phyloP scores from a whole-genome alignment of 2,888 invertebrate genomes.

The Spialia ferax region DNA sequence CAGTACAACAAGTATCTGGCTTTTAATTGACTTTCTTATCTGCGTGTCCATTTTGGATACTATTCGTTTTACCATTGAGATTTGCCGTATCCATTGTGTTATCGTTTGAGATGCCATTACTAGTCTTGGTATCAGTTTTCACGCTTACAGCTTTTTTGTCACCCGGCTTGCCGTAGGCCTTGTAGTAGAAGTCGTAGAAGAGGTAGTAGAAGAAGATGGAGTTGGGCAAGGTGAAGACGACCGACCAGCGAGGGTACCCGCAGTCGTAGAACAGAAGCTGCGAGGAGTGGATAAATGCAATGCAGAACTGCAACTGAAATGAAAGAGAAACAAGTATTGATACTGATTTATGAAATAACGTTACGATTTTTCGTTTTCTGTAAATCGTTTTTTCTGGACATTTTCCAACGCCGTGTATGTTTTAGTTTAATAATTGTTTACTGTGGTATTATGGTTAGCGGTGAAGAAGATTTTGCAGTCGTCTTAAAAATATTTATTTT shows the following conservation, averaged over 20 bases:
- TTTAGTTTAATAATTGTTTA: too few species aligned
- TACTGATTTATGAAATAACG: not conserved
- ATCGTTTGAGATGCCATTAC: constrained; percentile 49
- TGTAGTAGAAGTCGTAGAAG: constrained; percentile 96
- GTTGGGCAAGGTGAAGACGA: constrained; percentile 95
- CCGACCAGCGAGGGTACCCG: constrained; percentile 94
- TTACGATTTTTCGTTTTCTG: not conserved
- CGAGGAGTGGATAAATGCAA: constrained; percentile 94
- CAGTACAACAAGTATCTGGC: constrained; percentile 41
- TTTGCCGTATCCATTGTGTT: constrained; percentile 5
- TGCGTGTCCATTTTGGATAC: constrained; percentile 18
- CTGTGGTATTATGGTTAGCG: too few species aligned
- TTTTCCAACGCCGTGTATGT: too few species aligned
- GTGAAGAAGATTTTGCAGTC: too few species aligned
- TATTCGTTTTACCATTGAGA: constrained; percentile 29
- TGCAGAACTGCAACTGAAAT: constrained; percentile 95
- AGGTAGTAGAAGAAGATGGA: constrained; percentile 97
- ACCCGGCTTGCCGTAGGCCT: constrained; percentile 87
- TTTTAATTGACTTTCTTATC: constrained; percentile 47
- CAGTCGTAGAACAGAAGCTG: constrained; percentile 95
- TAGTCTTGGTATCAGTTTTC: constrained; percentile 48
- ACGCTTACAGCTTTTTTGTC: constrained; percentile 53
- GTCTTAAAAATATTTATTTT: too few species aligned
- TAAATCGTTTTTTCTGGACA: too few species aligned
- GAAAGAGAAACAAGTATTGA: constrained; percentile 38